Percentiles rank a stretch among this genome's conserved stretches.
Evolutionary conservation across 2,113 vertebrate species (phyloP).

Genomic region (Cyprinodon tularosa): DNA sequence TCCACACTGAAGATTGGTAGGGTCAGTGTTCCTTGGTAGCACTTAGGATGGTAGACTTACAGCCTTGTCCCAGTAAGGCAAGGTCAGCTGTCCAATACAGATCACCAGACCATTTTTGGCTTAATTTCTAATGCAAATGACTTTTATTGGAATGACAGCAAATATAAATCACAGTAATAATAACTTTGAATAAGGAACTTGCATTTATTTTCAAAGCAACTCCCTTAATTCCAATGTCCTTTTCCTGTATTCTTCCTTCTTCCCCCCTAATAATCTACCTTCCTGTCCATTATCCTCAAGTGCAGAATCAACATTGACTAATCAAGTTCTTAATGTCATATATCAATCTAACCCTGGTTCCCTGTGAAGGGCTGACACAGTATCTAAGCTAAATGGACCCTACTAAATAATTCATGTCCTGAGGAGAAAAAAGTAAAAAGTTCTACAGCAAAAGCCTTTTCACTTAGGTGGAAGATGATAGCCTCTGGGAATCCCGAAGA

Average conservation of each 20-base stretch:
- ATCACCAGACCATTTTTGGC: not conserved
- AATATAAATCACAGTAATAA: not conserved
- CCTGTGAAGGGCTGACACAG: slow-evolving; percentile 67
- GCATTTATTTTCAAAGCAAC: too few relatives aligned
- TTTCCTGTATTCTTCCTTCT: slow-evolving; percentile 26
- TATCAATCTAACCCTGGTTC: slow-evolving; percentile 45
- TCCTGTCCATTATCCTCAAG: slow-evolving; percentile 52
- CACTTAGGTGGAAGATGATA: slow-evolving; percentile 21
- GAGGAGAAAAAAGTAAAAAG: slow-evolving; percentile 23
- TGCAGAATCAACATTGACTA: slow-evolving; percentile 52
- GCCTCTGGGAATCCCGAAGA: slow-evolving; percentile 34
- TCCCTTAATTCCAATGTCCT: slow-evolving; percentile 31
- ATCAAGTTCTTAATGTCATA: slow-evolving; percentile 56
- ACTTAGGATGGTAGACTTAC: too few relatives aligned
- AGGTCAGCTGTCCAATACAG: not conserved
- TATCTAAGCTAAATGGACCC: slow-evolving; percentile 67
- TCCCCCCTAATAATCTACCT: slow-evolving; percentile 21
- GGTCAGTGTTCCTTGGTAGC: too few relatives aligned
- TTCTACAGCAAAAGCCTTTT: slow-evolving; percentile 38
- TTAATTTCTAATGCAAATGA: not conserved
- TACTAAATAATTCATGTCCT: slow-evolving; percentile 68
- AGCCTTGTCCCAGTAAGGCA: too few relatives aligned
- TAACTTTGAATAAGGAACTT: not conserved
- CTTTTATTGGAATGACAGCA: not conserved
- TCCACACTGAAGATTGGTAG: too few relatives aligned